Conservation (phyloP, 2,113 vertebrate genomes). For the Dicentrarchus labrax region DNA sequence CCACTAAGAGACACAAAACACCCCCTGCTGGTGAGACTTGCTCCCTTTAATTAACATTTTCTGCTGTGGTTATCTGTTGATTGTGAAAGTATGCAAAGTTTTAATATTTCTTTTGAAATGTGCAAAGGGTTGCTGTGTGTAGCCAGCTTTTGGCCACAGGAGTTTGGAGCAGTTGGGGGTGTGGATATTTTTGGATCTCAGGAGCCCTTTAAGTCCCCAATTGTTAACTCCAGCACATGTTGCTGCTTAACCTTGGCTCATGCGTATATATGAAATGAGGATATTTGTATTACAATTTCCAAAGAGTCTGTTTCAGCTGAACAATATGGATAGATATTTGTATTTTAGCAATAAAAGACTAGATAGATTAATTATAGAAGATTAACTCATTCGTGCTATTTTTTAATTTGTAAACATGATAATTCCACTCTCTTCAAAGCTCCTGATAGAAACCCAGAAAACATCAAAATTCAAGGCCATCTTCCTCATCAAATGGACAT, state of each 20-base stretch:
- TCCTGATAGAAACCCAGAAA: slow-evolving; percentile 94
- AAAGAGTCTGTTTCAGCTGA: neutral
- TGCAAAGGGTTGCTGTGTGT: slow-evolving; percentile 4
- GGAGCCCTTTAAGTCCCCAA: slow-evolving; percentile 1
- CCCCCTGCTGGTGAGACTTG: slow-evolving; percentile 88
- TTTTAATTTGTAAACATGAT: neutral
- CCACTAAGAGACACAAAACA: slow-evolving; percentile 87
- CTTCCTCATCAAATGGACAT: slow-evolving; percentile 95
- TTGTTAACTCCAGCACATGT: slow-evolving; percentile 5
- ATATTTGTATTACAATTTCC: neutral
- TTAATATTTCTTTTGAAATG: slow-evolving; percentile 34
- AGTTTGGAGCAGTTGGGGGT: slow-evolving; percentile 7
- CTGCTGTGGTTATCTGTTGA: slow-evolving; percentile 13
- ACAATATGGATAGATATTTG: neutral
- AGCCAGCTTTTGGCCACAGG: neutral
- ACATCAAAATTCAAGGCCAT: slow-evolving; percentile 90
- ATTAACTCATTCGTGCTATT: neutral
- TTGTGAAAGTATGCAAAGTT: slow-evolving; percentile 27
- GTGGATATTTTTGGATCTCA: slow-evolving; percentile 12
- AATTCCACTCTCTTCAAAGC: slow-evolving; percentile 82
- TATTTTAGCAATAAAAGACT: neutral
- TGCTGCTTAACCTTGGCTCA: slow-evolving; percentile 25
- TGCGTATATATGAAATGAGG: slow-evolving; percentile 25
- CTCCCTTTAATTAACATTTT: slow-evolving; percentile 50
- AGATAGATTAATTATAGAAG: neutral